phyloP scores from a whole-genome alignment of 2,113 vertebrate genomes.

The rabbit (Oryctolagus cuniculus) region mOryCun1.1 NC_091437.1:34367001-34367500 shows the following conservation, averaged over 20 bases:
- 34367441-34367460: not conserved
- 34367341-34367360: not conserved
- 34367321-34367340: not conserved
- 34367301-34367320: not conserved
- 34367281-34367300: not conserved
- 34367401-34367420: not conserved
- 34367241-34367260: not conserved
- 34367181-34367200: not conserved
- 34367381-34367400: not conserved
- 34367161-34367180: slow-evolving; percentile 9
- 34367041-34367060: too few relatives aligned
- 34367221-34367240: not conserved
- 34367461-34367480: not conserved
- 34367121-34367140: too few relatives aligned
- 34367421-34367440: not conserved
- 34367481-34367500: not conserved
- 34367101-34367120: too few relatives aligned
- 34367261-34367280: not conserved
- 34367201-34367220: not conserved
- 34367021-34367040: too few relatives aligned
- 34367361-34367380: not conserved
- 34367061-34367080: too few relatives aligned
- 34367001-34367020: too few relatives aligned
- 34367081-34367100: too few relatives aligned
- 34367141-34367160: not conserved